Evolutionary conservation across 2,797 vertebrate genomes (phyloP).

Genomic region (Myotis pilosus): DNA sequence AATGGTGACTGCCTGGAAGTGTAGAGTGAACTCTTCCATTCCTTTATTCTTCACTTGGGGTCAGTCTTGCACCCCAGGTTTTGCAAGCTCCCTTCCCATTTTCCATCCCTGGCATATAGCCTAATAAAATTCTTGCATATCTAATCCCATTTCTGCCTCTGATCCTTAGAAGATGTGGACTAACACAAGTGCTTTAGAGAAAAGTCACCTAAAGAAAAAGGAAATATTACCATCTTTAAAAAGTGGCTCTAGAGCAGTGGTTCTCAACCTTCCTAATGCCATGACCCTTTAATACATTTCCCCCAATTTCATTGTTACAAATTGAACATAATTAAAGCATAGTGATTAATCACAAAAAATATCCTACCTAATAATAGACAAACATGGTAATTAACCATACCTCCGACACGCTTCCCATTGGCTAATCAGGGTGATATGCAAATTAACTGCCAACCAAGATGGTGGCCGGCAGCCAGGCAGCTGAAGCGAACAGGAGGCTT

Average conservation of each 20-base stretch:
- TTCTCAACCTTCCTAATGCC: too few species aligned
- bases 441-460: too few species aligned
- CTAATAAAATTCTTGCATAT: conserved; percentile 27
- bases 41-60: background rate
- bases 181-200: conserved; percentile 31
- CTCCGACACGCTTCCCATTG: too few species aligned
- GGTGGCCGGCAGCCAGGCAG: too few species aligned
- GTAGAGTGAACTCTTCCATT: background rate
- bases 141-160: conserved; percentile 39
- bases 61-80: background rate
- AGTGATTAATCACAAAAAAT: too few species aligned
- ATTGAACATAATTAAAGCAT: too few species aligned
- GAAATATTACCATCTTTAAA: background rate
- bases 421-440: too few species aligned
- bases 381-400: too few species aligned
- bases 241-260: background rate
- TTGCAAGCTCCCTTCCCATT: background rate
- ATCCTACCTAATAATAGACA: too few species aligned
- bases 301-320: too few species aligned
- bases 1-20: background rate
- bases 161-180: background rate
- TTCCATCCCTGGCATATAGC: background rate
- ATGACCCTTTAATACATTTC: too few species aligned
- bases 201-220: background rate
- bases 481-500: too few species aligned